phyloP scores from a whole-genome alignment of 2,797 vertebrate genomes.

The Sarcophilus harrisii region DNA sequence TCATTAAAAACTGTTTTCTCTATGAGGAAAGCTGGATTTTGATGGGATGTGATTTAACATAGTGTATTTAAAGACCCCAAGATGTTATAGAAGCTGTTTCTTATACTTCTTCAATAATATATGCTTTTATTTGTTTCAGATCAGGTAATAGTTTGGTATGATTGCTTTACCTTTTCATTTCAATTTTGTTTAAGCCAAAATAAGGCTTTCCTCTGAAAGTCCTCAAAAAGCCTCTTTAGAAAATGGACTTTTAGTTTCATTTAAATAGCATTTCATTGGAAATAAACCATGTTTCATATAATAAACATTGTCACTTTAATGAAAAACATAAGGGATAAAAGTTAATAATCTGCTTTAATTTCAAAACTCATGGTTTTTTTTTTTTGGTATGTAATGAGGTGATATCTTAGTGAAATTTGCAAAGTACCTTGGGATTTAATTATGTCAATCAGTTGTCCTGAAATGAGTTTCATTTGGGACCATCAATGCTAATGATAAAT shows the following conservation, averaged over 20 bases:
- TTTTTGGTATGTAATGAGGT: slow-evolving; percentile 48
- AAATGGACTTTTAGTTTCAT: slow-evolving; percentile 55
- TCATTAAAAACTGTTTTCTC: slow-evolving; percentile 22
- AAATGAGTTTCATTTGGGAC: slow-evolving; percentile 56
- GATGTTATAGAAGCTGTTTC: slow-evolving; percentile 56
- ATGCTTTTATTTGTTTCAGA: slow-evolving; percentile 70
- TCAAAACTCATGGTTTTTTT: slow-evolving; percentile 63
- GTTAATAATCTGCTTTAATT: slow-evolving; percentile 79
- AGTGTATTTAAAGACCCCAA: slow-evolving; percentile 54
- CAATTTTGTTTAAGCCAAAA: slow-evolving; percentile 48
- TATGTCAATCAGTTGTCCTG: slow-evolving; percentile 64
- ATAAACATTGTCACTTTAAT: slow-evolving; percentile 75
- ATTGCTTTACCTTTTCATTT: slow-evolving; percentile 66
- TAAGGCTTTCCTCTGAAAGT: slow-evolving; percentile 4
- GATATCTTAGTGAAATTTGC: slow-evolving; percentile 69
- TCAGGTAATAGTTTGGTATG: slow-evolving; percentile 57
- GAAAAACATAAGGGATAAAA: slow-evolving; percentile 68
- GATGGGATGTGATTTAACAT: slow-evolving; percentile 56
- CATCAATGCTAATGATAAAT: slow-evolving; percentile 33
- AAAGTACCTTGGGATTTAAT: slow-evolving; percentile 69
- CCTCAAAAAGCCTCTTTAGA: slow-evolving; percentile 26
- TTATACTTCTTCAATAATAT: slow-evolving; percentile 28
- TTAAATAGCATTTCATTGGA: slow-evolving; percentile 63
- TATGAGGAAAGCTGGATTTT: slow-evolving; percentile 36
- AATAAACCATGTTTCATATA: slow-evolving; percentile 54